Percentiles rank a stretch among this genome's conserved stretches.
Conservation (phyloP, 2,888 invertebrate species). For the Diarsia dahlii region DNA sequence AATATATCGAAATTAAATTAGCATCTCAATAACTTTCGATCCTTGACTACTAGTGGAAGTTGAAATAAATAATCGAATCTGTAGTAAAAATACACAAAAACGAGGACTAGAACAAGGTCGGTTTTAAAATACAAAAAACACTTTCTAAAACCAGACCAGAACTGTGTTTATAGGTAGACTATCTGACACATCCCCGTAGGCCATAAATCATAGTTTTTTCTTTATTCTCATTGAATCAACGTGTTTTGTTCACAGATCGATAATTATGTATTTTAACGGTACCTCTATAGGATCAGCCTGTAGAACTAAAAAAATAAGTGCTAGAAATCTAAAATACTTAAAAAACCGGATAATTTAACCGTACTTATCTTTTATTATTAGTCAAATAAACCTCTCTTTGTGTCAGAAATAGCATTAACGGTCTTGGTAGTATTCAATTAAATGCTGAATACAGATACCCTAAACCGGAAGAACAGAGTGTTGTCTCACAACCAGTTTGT, state of each 20-base stretch:
- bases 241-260: too few species aligned
- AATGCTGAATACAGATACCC: conserved; percentile 42
- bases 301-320: too few species aligned
- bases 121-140: conserved; percentile 26
- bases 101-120: conserved; percentile 35
- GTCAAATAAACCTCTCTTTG: conserved; percentile 34
- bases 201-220: conserved; percentile 19
- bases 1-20: conserved; percentile 16
- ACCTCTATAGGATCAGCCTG: not conserved
- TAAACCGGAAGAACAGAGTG: conserved; percentile 70
- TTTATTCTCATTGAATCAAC: not conserved
- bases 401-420: conserved; percentile 62
- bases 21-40: conserved; percentile 31
- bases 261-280: conserved; percentile 25
- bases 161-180: conserved; percentile 44
- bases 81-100: conserved; percentile 25
- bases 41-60: conserved; percentile 4
- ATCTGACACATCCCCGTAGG: conserved; percentile 10
- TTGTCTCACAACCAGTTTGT: conserved; percentile 71
- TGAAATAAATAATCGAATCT: conserved; percentile 11
- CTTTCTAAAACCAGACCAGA: conserved; percentile 63
- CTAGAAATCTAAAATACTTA: not conserved
- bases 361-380: conserved; percentile 14
- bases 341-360: conserved; percentile 25
- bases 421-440: conserved; percentile 59